A percentile compares a stretch with the other conserved stretches of the same genome.
phyloP scores from a whole-genome alignment of 2,113 vertebrate genomes.

The Nymphicus hollandicus region DNA sequence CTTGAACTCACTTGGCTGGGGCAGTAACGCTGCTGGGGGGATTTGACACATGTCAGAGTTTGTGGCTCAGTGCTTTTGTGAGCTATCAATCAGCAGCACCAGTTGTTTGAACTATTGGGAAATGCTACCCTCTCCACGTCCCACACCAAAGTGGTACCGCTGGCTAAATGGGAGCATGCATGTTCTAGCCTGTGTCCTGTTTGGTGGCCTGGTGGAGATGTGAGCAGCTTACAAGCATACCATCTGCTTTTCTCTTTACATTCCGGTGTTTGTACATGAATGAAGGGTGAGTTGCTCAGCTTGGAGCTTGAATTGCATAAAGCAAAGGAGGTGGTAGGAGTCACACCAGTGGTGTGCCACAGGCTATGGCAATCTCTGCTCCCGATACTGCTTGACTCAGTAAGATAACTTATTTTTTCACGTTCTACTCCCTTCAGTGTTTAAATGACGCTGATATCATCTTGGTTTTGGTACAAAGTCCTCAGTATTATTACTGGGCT shows the following conservation, averaged over 20 bases:
- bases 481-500: neutral
- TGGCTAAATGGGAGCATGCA: neutral
- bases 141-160: fast-evolving
- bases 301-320: neutral
- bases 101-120: neutral
- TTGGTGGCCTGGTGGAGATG: neutral
- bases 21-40: neutral
- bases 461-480: neutral
- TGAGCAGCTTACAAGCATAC: neutral
- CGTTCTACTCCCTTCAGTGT: neutral
- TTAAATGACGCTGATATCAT: neutral
- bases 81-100: neutral
- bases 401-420: neutral
- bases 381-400: neutral
- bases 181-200: fast-evolving
- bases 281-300: neutral
- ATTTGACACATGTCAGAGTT: slow-evolving; percentile 15
- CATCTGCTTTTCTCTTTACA: neutral
- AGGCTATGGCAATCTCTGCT: neutral
- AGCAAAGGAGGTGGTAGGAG: neutral
- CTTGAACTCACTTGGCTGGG: neutral
- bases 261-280: neutral
- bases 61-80: neutral
- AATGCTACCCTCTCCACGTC: neutral
- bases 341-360: neutral